Percentiles rank a stretch among this genome's conserved stretches.
Evolutionary conservation across 2,888 invertebrate genomes (phyloP).

Genomic region (Eupithecia dodoneata): DNA sequence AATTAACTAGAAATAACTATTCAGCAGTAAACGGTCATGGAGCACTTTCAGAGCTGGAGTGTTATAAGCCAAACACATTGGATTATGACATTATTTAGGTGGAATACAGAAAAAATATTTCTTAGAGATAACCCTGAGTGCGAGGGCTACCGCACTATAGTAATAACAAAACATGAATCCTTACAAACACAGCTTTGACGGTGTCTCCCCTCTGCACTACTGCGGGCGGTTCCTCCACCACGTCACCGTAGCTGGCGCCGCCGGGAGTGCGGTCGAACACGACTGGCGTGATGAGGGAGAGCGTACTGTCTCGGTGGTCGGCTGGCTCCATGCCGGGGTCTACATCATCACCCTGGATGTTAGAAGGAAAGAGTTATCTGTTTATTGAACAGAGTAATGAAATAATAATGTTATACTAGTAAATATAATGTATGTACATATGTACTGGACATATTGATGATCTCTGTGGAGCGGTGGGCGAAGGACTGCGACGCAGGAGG

Average conservation of each 20-base stretch:
- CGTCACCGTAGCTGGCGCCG: constrained; percentile 88
- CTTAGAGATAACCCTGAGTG: no score
- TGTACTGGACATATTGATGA: no score
- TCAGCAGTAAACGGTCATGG: not conserved
- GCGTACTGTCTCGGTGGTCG: constrained; percentile 87
- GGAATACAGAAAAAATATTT: no score
- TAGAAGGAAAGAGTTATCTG: no score
- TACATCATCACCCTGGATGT: constrained; percentile 71
- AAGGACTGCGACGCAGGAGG: no score
- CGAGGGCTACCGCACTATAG: no score
- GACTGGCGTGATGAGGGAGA: constrained; percentile 90
- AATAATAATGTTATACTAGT: no score
- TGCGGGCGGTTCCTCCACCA: constrained; percentile 87
- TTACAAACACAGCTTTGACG: constrained; percentile 90
- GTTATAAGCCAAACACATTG: no score
- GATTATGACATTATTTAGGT: no score
- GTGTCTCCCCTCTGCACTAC: constrained; percentile 85
- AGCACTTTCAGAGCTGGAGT: not conserved
- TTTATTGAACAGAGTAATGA: no score
- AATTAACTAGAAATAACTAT: not conserved
- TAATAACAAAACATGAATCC: constrained; percentile 46
- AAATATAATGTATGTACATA: no score
- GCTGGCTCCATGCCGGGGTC: constrained; percentile 87
- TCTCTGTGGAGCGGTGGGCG: no score
- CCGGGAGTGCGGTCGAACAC: constrained; percentile 89